These are phyloP conservation scores for Bombus soroeensis DNA, from an alignment of 1,140 invertebrate species.

Conservation along the genomic window DNA sequence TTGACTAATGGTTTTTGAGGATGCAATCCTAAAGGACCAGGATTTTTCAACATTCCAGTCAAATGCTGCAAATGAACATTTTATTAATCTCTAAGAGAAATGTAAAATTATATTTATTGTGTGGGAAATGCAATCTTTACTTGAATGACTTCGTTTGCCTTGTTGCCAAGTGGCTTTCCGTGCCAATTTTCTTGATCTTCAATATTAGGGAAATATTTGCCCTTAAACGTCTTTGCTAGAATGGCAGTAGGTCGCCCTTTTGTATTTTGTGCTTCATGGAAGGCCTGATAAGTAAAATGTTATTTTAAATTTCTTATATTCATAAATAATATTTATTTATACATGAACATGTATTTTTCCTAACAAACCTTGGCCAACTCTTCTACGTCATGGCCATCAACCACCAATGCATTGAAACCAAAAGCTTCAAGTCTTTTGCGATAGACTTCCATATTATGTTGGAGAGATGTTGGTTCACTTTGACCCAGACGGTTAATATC, in stretches of 20 bases:
- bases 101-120: constrained; percentile 8
- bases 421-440: constrained; percentile 94
- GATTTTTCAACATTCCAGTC: constrained; percentile 86
- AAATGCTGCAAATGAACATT: constrained; percentile 84
- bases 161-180: constrained; percentile 95
- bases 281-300: constrained; percentile 83
- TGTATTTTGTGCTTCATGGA: constrained; percentile 90
- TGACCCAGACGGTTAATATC: constrained; percentile 99
- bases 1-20: constrained; percentile 87
- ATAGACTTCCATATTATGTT: constrained; percentile 96
- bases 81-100: background rate
- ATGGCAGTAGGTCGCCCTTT: constrained; percentile 96
- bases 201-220: constrained; percentile 93
- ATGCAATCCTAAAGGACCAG: constrained; percentile 83
- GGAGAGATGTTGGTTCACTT: constrained; percentile 95
- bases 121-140: constrained; percentile 73
- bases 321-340: background rate
- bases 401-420: constrained; percentile 95
- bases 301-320: background rate
- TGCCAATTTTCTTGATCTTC: constrained; percentile 98
- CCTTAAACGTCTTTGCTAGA: constrained; percentile 98
- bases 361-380: constrained; percentile 89
- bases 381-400: constrained; percentile 98
- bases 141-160: constrained; percentile 89
- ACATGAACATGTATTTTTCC: background rate